phyloP scores from a whole-genome alignment of 2,113 vertebrate species.

The Indicator indicator region DNA sequence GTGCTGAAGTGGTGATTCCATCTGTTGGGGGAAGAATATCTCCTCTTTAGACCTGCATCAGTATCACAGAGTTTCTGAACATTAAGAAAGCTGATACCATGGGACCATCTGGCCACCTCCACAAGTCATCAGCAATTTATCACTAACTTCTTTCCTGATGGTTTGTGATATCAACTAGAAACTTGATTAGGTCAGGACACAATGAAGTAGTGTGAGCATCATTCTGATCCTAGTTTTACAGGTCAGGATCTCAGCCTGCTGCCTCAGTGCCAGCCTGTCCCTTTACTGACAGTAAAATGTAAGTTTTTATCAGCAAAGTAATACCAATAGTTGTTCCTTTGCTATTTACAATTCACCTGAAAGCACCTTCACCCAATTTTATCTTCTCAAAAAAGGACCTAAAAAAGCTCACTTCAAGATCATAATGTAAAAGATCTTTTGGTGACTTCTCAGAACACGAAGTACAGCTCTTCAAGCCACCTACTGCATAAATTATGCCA shows the following conservation, averaged over 20 bases:
- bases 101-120: background rate
- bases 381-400: background rate
- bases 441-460: slow-evolving; percentile 43
- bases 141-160: background rate
- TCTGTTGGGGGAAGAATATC: background rate
- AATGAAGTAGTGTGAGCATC: background rate
- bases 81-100: background rate
- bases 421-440: background rate
- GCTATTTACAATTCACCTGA: background rate
- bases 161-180: background rate
- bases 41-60: background rate
- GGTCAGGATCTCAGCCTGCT: background rate
- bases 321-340: background rate
- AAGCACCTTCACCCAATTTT: background rate
- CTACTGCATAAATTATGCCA: slow-evolving; percentile 45
- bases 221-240: background rate
- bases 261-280: background rate
- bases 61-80: background rate
- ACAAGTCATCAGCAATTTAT: background rate
- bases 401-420: background rate
- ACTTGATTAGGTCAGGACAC: background rate
- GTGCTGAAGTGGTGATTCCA: background rate
- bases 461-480: slow-evolving; percentile 38
- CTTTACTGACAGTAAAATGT: background rate
- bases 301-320: background rate